Conservation (phyloP, 2,797 vertebrate species). For the Helicolenus hilgendorfi region DNA sequence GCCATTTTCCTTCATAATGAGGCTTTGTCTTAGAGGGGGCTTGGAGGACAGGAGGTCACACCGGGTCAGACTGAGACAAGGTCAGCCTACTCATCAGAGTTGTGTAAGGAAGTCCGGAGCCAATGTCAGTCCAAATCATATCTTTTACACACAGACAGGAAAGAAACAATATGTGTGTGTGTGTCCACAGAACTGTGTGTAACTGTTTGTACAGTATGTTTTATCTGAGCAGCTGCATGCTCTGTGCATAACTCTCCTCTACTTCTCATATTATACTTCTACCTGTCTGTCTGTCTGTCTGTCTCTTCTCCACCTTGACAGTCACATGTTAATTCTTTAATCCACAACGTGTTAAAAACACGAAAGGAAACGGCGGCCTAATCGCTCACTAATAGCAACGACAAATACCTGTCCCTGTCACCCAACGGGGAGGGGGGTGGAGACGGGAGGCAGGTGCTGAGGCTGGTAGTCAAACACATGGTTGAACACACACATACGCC, state of each 20-base stretch:
- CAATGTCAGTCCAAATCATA: slow-evolving; percentile 83
- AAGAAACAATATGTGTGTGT: slow-evolving; percentile 57
- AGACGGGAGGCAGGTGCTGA: slow-evolving; percentile 25
- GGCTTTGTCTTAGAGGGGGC: slow-evolving; percentile 75
- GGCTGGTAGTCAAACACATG: slow-evolving; percentile 57
- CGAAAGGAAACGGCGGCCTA: slow-evolving; percentile 68
- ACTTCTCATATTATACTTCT: slow-evolving; percentile 48
- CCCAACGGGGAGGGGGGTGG: slow-evolving; percentile 11
- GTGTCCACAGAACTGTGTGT: slow-evolving; percentile 28
- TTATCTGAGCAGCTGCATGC: slow-evolving; percentile 52
- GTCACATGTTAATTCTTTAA: slow-evolving; percentile 86
- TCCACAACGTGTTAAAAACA: slow-evolving; percentile 82
- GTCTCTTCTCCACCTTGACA: slow-evolving; percentile 71
- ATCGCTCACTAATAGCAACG: slow-evolving; percentile 84
- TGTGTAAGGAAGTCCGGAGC: slow-evolving; percentile 87
- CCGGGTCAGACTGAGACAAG: slow-evolving; percentile 76
- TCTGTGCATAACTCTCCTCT: slow-evolving; percentile 54
- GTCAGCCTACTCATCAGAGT: slow-evolving; percentile 81
- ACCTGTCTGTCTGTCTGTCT: slow-evolving; percentile 52
- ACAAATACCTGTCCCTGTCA: slow-evolving; percentile 85
- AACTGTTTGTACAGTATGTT: slow-evolving; percentile 46
- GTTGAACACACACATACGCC: slow-evolving; percentile 42
- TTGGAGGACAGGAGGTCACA: slow-evolving; percentile 74
- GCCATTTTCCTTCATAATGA: slow-evolving; percentile 74
- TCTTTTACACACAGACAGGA: slow-evolving; percentile 77